Percentiles rank a stretch among this genome's conserved stretches.
Evolutionary conservation across 2,888 invertebrate species (phyloP).

Genomic region (Agonopterix heracliana): DNA sequence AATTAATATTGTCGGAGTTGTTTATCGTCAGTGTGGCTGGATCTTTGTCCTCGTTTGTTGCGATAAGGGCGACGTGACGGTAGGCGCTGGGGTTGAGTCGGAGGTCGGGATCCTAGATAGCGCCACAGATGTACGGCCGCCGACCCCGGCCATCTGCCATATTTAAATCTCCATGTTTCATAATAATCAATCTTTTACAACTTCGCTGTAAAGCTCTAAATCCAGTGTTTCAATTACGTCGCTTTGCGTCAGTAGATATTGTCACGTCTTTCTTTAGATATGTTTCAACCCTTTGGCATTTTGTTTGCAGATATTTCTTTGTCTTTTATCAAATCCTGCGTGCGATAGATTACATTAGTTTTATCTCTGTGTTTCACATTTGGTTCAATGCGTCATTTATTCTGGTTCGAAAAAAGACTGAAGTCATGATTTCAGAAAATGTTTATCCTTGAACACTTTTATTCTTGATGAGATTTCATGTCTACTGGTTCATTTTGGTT

Average conservation of each 20-base stretch:
- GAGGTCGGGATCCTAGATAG: slow-evolving; percentile 64
- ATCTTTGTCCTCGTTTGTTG: slow-evolving; percentile 65
- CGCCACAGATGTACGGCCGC: slow-evolving; percentile 52
- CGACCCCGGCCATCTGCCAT: slow-evolving; percentile 34
- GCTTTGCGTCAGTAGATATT: slow-evolving; percentile 11
- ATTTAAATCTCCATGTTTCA: slow-evolving; percentile 15
- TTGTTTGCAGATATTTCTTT: slow-evolving; percentile 12
- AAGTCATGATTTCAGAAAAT: no score
- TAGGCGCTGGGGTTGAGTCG: slow-evolving; percentile 48
- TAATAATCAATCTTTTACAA: slow-evolving; percentile 14
- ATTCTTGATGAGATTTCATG: no score
- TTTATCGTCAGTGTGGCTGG: slow-evolving; percentile 51
- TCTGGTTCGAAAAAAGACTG: no score
- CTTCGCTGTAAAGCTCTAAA: slow-evolving; percentile 15
- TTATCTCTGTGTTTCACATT: no score
- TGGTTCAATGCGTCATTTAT: no score
- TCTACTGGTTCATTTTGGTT: no score
- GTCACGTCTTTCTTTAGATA: slow-evolving; percentile 22
- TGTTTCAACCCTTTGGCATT: slow-evolving; percentile 23
- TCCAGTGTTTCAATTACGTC: slow-evolving; percentile 2
- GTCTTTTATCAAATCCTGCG: slow-evolving; percentile 9
- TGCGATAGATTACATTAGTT: no score
- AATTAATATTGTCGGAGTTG: slow-evolving; percentile 44
- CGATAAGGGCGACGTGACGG: slow-evolving; percentile 60
- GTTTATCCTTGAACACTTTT: no score